phyloP scores from a whole-genome alignment of 1,140 invertebrate species.

The Heliothis subflexa region DNA sequence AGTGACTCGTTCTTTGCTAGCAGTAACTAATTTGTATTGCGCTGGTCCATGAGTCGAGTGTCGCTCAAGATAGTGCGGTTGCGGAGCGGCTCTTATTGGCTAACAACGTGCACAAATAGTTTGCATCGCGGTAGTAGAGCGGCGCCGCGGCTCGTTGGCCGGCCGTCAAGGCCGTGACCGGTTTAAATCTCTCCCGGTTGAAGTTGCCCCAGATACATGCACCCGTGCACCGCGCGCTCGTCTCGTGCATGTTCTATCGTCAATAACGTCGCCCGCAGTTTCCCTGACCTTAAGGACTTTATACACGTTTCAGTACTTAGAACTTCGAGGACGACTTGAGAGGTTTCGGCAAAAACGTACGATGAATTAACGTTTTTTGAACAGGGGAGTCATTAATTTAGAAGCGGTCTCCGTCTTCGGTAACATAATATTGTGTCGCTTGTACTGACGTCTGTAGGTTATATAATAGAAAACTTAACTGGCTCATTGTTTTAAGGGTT shows the following conservation, averaged over 20 bases:
- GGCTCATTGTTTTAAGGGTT: too few species aligned
- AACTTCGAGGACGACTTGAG: not conserved
- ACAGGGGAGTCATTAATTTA: conserved; percentile 28
- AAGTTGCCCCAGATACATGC: conserved; percentile 28
- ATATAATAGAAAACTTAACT: not conserved
- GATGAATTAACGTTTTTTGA: conserved; percentile 15
- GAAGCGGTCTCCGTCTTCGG: not conserved
- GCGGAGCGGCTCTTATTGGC: not conserved
- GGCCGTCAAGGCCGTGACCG: conserved; percentile 45
- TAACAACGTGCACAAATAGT: conserved; percentile 13
- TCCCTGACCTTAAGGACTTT: not conserved
- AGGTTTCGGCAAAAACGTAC: not conserved
- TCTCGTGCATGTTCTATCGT: too few species aligned
- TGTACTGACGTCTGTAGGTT: conserved; percentile 32
- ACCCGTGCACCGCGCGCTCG: not conserved
- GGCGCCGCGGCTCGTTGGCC: conserved; percentile 31
- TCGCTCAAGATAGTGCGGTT: not conserved
- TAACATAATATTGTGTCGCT: conserved; percentile 34
- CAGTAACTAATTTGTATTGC: too few species aligned
- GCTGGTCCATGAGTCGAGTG: not conserved
- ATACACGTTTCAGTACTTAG: conserved; percentile 28
- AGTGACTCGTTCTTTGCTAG: too few species aligned
- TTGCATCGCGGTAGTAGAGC: not conserved
- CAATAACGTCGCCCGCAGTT: not conserved
- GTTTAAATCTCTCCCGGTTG: conserved; percentile 27